Evolutionary conservation across 1,140 invertebrate species (phyloP).

Genomic region (Magallana ariakensis): DNA sequence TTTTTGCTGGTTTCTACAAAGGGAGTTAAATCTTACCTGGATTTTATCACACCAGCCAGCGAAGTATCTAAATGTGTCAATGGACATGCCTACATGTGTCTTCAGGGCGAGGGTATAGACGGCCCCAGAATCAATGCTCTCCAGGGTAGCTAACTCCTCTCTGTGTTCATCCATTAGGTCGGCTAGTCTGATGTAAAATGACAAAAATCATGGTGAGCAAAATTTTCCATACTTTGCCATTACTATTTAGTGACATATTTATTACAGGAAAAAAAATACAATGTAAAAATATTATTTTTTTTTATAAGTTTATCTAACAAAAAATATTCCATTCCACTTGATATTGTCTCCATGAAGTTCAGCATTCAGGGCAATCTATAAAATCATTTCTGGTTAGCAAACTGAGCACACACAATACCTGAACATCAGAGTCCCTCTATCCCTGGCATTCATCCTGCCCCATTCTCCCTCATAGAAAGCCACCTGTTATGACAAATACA

Average conservation of each 20-base stretch:
- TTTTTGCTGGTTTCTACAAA: background rate
- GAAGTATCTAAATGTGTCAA: constrained; percentile 85
- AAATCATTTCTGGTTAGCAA: background rate
- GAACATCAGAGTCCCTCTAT: constrained; percentile 84
- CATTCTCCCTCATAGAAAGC: constrained; percentile 93
- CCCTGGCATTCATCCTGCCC: constrained; percentile 89
- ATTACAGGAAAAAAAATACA: too few species aligned
- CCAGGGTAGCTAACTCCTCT: constrained; percentile 95
- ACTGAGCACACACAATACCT: constrained; percentile 67
- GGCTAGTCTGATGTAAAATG: constrained; percentile 85
- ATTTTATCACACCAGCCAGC: constrained; percentile 96
- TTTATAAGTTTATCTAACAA: too few species aligned
- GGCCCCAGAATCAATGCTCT: constrained; percentile 94
- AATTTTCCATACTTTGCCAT: too few species aligned
- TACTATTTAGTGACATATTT: too few species aligned
- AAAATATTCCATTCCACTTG: too few species aligned
- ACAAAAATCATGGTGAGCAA: background rate
- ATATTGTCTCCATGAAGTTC: background rate
- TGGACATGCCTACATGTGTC: constrained; percentile 84
- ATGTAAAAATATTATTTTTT: too few species aligned
- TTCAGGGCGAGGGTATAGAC: constrained; percentile 97
- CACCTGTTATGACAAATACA: constrained; percentile 66
- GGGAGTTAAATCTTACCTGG: constrained; percentile 73
- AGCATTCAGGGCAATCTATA: background rate
- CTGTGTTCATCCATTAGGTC: constrained; percentile 96